Evolutionary conservation across 2,888 invertebrate species (phyloP), one percentile per base, ranked within the genome.

Genomic region (Gymnocheta viridis): DNA sequence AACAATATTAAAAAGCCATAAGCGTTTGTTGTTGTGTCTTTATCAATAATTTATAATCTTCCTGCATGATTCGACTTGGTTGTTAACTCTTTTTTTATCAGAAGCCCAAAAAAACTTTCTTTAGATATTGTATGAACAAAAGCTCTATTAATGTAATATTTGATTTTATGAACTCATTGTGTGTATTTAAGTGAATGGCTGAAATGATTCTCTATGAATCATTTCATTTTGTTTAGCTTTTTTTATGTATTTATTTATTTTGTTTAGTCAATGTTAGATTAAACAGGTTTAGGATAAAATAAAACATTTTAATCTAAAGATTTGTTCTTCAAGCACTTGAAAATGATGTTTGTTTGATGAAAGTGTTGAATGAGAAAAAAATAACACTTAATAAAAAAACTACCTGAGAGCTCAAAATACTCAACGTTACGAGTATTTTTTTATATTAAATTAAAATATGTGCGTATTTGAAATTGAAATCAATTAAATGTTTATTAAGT

Each of bases 101-200:
- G 35, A 51, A 54, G 1, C 24, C 10, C 10, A 41, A 22, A 69
- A 41, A 14, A 73, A 51, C 74, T 35, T 76, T 72, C 38, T 73
- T 82, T 51, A 41, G 70, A 70, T 58, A 79, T 41, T 27, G n/a
- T 27, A 35, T 54, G 44, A 44, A 44, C 44, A 62, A 49, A 58
- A 44, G 69, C 38, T 32, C 14, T 49, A 35, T 51, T 58, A 62
- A 54, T 66, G 56, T 44, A 62, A 10, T 60, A 69, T 24, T 64
- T 70, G 24, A 51, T 67, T 51, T 66, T 72, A 80, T 79, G 60
- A 83, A 80, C 72, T 80, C 66, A 80, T 79, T 66, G 51, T 19
- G 6, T 22, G 62, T 47, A 41, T 54, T 19, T 19, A 66, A 82
- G 29, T 64, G 69, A 74, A 22, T 56, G 38, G 51, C 56, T 67